Percentiles rank a stretch among this genome's conserved stretches.
Conservation (phyloP, 2,797 vertebrate species). For the Sarcophilus harrisii region DNA sequence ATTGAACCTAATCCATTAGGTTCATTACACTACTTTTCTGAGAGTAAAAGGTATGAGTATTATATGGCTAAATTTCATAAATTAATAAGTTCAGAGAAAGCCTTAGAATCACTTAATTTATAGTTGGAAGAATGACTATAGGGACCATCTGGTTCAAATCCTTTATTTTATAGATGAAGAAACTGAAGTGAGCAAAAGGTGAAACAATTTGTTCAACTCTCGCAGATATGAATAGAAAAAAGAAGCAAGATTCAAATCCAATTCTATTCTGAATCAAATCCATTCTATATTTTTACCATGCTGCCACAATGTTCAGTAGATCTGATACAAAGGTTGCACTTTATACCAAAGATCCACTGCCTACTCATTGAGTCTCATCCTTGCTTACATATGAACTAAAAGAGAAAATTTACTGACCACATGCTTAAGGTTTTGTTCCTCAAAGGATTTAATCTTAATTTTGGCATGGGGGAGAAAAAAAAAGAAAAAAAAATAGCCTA, state of each 20-base stretch:
- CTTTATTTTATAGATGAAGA: neutral
- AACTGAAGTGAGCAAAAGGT: neutral
- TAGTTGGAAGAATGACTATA: neutral
- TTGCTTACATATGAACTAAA: neutral
- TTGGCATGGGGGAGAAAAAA: neutral
- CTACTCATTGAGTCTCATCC: neutral
- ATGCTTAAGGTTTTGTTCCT: neutral
- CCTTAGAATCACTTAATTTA: neutral
- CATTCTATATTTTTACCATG: neutral
- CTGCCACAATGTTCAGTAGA: neutral
- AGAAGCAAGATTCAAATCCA: neutral
- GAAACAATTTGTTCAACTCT: neutral
- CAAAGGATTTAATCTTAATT: neutral
- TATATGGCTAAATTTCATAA: neutral
- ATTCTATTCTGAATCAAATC: neutral
- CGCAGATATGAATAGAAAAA: neutral
- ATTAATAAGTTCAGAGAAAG: neutral
- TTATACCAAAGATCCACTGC: neutral
- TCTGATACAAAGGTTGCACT: neutral
- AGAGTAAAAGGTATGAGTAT: neutral
- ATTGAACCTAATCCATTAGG: neutral
- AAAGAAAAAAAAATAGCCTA: neutral
- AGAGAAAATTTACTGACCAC: neutral
- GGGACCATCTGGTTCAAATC: neutral
- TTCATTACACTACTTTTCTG: neutral